These are phyloP conservation scores for Tupiocoris notatus DNA, from an alignment of 2,888 invertebrate genomes.

Conservation along the genomic window DNA sequence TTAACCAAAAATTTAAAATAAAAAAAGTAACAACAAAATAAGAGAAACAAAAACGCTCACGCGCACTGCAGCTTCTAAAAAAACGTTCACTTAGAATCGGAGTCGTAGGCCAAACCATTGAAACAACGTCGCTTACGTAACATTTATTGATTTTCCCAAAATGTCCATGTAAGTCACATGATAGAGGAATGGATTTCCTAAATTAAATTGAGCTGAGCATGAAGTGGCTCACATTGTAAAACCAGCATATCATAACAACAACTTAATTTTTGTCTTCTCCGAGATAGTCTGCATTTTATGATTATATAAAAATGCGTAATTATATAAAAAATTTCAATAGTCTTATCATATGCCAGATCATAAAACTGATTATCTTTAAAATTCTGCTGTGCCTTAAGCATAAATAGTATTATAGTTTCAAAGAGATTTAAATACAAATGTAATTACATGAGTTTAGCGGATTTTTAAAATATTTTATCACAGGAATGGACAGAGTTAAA, in stretches of 20 bases:
- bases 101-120: too few species aligned
- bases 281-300: constrained; percentile 41
- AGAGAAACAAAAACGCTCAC: too few species aligned
- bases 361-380: constrained; percentile 40
- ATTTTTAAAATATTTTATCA: constrained; percentile 45
- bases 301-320: constrained; percentile 42
- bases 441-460: constrained; percentile 40
- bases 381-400: constrained; percentile 43
- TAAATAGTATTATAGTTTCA: constrained; percentile 37
- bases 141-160: constrained; percentile 42
- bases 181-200: constrained; percentile 43
- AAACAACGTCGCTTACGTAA: constrained; percentile 41
- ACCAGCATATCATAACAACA: constrained; percentile 38
- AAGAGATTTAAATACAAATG: constrained; percentile 37
- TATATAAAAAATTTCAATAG: constrained; percentile 40
- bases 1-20: too few species aligned
- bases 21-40: too few species aligned
- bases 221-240: constrained; percentile 41
- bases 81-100: too few species aligned
- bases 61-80: too few species aligned
- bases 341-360: constrained; percentile 42
- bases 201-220: constrained; percentile 46
- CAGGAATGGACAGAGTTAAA: constrained; percentile 46
- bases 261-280: constrained; percentile 28
- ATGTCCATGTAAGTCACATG: constrained; percentile 43